Conservation (phyloP, 1,140 invertebrate species). For the Eupeodes corollae region DNA sequence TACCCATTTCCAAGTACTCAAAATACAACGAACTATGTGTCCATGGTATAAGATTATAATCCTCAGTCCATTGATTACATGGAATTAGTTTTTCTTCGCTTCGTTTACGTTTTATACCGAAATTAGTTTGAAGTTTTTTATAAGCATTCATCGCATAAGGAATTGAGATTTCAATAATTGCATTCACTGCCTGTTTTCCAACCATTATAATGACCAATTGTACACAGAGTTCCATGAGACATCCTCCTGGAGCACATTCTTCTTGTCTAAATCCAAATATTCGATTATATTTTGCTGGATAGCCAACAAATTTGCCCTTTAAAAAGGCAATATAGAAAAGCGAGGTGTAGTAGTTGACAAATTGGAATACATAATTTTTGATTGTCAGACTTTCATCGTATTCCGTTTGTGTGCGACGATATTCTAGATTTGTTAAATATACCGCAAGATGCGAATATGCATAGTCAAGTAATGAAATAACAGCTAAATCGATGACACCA, state of each 20-base stretch:
- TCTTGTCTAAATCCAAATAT: conserved; percentile 48
- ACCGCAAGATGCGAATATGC: conserved; percentile 42
- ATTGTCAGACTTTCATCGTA: conserved; percentile 74
- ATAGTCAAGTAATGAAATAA: conserved; percentile 42
- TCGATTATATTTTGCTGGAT: conserved; percentile 61
- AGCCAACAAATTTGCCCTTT: conserved; percentile 69
- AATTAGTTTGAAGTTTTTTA: conserved; percentile 17
- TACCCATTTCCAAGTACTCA: conserved; percentile 83
- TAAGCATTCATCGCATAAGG: conserved; percentile 44
- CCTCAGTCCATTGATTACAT: conserved; percentile 62
- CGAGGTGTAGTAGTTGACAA: conserved; percentile 78
- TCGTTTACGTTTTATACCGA: conserved; percentile 18
- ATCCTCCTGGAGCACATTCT: conserved; percentile 68
- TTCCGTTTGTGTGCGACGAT: conserved; percentile 72
- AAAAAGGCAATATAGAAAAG: conserved; percentile 81
- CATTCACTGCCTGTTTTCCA: conserved; percentile 72
- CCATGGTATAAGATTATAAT: conserved; percentile 61
- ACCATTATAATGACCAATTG: conserved; percentile 79
- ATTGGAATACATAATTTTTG: conserved; percentile 80
- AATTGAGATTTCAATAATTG: conserved; percentile 61
- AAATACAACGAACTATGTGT: conserved; percentile 58
- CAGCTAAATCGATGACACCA: conserved; percentile 59
- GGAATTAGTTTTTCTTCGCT: conserved; percentile 21
- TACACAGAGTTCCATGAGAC: conserved; percentile 70
- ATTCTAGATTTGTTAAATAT: conserved; percentile 61